Evolutionary conservation across 2,888 invertebrate species (phyloP), one percentile per base, ranked within the genome.

Genomic region (Dolichomitus sp.): DNA sequence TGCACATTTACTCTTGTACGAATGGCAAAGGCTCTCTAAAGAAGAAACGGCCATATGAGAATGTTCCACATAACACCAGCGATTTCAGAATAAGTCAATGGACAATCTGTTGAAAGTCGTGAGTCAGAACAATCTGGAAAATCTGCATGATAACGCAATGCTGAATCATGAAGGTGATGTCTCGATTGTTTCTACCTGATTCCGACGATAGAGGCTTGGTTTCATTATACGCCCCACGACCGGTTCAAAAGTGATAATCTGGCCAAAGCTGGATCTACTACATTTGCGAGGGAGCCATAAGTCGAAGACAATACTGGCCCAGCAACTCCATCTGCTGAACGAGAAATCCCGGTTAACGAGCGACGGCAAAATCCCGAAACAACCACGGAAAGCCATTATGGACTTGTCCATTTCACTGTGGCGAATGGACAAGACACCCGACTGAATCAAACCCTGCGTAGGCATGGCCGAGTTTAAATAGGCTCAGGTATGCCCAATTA

Each of bases 281-380:
- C 19, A 61, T 61, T 61, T 40, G 37, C 19, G 37, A 37, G 37
- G 4, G 57, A 2, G 27, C n/a, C n/a, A 4, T 4, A 61, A 57
- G n/a, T 45, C 7, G 27, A 11, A 54, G 40, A 79, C 66, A 23
- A 65, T 59, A 57, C 23, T 61, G 30, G 9, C 11, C 7, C 30
- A 19, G 48, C 17, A 27, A 27, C 40, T 42, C 45, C 14, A 45
- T 45, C 45, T 52, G n/a, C 3, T 27, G 9, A 40, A 33, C 19
- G 59, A 59, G 52, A 57, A 65, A 78, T 78, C 66, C 66, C 37
- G 5, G 45, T 48, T 79, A 79, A 79, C 66, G 73, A 80, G 66
- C 42, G n/a, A 48, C 57, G 61, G 37, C 19, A 2, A 61, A 42
- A 63, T 19, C 30, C 40, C 17, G 27, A 45, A 42, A 65, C 23